Evolutionary conservation across 2,113 vertebrate genomes (phyloP).

Genomic region (Pongo pygmaeus): DNA sequence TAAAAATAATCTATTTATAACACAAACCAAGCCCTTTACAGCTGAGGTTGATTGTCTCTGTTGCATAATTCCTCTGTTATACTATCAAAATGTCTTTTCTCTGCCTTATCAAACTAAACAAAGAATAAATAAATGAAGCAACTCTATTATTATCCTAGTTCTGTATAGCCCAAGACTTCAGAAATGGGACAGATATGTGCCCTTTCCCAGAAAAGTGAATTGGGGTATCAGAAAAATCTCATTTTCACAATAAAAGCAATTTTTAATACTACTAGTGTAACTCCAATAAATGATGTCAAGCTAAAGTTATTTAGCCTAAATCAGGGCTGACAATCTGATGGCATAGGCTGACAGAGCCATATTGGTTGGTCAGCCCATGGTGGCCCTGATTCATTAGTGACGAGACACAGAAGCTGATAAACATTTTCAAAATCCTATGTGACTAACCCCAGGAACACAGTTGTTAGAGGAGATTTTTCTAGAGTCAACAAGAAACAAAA

Average conservation of each 20-base stretch:
- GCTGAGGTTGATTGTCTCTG: background rate
- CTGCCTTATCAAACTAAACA: background rate
- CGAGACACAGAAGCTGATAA: background rate
- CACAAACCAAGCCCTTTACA: background rate
- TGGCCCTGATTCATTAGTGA: background rate
- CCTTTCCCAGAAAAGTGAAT: background rate
- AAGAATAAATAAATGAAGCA: background rate
- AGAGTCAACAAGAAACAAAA: conserved; percentile 41
- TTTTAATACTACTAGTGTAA: background rate
- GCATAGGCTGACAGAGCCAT: background rate
- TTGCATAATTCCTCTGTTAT: background rate
- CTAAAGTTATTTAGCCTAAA: background rate
- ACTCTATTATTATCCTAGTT: background rate
- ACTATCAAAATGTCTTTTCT: conserved; percentile 1
- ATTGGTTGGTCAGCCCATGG: background rate
- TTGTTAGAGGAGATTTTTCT: background rate
- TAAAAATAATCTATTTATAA: background rate
- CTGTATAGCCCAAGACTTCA: background rate
- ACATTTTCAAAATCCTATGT: background rate
- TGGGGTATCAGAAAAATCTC: background rate
- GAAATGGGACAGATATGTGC: background rate
- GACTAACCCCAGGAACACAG: background rate
- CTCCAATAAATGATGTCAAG: background rate
- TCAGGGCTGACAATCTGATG: background rate
- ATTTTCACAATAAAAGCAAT: background rate